Evolutionary conservation across 1,140 invertebrate species (phyloP).

Genomic region (Lethrus apterus): DNA sequence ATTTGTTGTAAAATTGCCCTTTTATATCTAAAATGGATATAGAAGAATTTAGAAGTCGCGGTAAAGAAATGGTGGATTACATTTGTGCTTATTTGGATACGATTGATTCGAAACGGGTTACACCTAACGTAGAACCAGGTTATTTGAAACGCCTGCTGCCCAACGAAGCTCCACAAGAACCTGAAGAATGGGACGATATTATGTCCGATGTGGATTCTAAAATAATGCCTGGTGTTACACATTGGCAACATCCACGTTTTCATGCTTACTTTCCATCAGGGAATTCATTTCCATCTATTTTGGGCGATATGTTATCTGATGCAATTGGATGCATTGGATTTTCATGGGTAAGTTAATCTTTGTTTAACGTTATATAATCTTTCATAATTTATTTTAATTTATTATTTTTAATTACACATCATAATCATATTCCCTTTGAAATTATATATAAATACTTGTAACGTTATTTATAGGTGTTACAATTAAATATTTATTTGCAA

Average conservation of each 20-base stretch:
- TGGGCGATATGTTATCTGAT: conserved; percentile 89
- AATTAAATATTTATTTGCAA: no score
- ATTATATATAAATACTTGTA: no score
- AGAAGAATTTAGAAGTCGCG: conserved; percentile 72
- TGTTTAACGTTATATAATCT: no score
- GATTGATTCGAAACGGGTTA: conserved; percentile 64
- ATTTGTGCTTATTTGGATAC: conserved; percentile 82
- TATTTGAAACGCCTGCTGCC: conserved; percentile 74
- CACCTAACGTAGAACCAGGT: conserved; percentile 77
- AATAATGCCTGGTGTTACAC: conserved; percentile 92
- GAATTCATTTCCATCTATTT: conserved; percentile 88
- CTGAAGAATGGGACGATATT: conserved; percentile 79
- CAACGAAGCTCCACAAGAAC: conserved; percentile 64
- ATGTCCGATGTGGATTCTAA: conserved; percentile 83
- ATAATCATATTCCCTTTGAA: no score
- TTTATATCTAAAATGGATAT: no score
- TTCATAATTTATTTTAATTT: no score
- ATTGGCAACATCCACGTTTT: conserved; percentile 95
- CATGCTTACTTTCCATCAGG: conserved; percentile 95
- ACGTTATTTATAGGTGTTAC: no score
- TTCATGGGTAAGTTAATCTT: conserved; percentile 83
- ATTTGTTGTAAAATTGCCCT: not conserved
- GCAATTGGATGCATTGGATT: conserved; percentile 91
- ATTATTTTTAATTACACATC: no score
- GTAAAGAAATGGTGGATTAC: conserved; percentile 90